Evolutionary conservation across 2,797 vertebrate species (phyloP).

Genomic region (Otolemur crassicaudatus): DNA sequence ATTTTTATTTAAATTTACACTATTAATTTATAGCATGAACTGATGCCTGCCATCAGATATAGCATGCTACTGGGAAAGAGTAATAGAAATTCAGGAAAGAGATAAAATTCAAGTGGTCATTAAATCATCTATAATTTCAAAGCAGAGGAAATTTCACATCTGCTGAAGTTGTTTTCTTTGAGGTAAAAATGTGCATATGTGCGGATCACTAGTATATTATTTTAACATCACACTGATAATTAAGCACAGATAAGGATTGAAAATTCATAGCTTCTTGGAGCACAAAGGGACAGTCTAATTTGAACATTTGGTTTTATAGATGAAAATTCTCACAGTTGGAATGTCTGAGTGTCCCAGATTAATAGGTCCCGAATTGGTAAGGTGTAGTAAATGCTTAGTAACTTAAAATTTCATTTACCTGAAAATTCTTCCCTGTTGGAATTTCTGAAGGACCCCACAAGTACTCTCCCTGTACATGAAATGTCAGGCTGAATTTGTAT

Average conservation of each 20-base stretch:
- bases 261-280: slow-evolving; percentile 60
- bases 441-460: slow-evolving; percentile 82
- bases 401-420: slow-evolving; percentile 81
- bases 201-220: slow-evolving; percentile 61
- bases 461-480: slow-evolving; percentile 82
- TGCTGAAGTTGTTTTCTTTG: slow-evolving; percentile 68
- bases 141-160: slow-evolving; percentile 72
- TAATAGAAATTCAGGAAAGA: slow-evolving; percentile 71
- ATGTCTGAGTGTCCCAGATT: background rate
- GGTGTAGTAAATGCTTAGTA: background rate
- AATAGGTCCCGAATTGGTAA: background rate
- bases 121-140: slow-evolving; percentile 79
- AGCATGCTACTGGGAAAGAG: slow-evolving; percentile 47
- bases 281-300: slow-evolving; percentile 42
- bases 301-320: slow-evolving; percentile 40
- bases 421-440: slow-evolving; percentile 73
- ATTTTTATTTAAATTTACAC: slow-evolving; percentile 70
- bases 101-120: slow-evolving; percentile 74
- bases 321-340: slow-evolving; percentile 25
- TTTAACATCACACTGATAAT: slow-evolving; percentile 75
- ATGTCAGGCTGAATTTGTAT: slow-evolving; percentile 84
- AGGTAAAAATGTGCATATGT: slow-evolving; percentile 70
- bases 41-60: slow-evolving; percentile 58
- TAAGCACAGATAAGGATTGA: slow-evolving; percentile 65
- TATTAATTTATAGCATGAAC: slow-evolving; percentile 70